Evolutionary conservation across 64 coral and sea anemone species (phyloP), one percentile per base, ranked within the genome.

Genomic region (Exaiptasia diaphana): DNA sequence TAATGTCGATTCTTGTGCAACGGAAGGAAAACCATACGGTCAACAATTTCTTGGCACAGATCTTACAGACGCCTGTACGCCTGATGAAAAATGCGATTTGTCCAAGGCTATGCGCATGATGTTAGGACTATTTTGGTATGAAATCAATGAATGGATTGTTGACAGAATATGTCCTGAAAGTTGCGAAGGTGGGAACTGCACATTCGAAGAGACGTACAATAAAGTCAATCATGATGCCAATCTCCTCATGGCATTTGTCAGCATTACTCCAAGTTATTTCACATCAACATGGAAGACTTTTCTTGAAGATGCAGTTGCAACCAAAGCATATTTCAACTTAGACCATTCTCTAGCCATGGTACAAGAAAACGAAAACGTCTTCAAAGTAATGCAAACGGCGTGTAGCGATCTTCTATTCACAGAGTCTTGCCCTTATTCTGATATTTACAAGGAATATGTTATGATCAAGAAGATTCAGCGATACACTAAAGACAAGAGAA

Each of bases 161-260:
- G 24, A 14, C 9, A n/a, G 22, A 62, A 0, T 62, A 15, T 62
- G 58, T 23, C 28, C 28, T 1, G 0, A 1, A 24, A 0, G n/a
- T 62, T 62, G 58, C 58, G 0, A 23, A 10, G 58, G 0, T 11
- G 24, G 0, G 0, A 62, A 62, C 20, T 62, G 58, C 58, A 1
- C 0, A 9, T 9, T 30, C 23, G 9, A 11, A 0, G 4, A 14
- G 28, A 62, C 10, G 11, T 62, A 0, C 22, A n/a, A 30, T 15
- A 62, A 30, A 10, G 10, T 62, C 24, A 0, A 0, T 23, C n/a
- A 62, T 24, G 41, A 35, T n/a, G 38, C 71, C 7, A 46, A 75
- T 10, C 37, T 75, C 8, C 42, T 75, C 38, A 75, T 75, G 14
- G 71, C 71, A 8, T 75, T 25, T 75, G 71, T 41, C 26, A 24